Base-by-base conservation (phyloP, 2,888 invertebrate genomes). In the Macroteleia sp. region DNA sequence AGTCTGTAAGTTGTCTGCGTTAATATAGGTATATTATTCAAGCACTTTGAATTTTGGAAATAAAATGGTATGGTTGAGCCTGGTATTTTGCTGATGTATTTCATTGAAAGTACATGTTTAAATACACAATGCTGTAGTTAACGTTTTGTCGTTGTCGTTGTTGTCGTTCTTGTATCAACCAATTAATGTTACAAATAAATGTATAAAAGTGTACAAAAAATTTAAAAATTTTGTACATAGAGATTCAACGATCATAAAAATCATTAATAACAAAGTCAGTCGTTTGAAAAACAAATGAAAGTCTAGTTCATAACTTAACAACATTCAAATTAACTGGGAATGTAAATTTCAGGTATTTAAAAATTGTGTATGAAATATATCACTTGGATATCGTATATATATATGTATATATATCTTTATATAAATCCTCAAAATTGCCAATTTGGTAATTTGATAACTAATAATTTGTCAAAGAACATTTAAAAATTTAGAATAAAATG, bases 221-320 rank as follows among this genome's bases (percentile, higher is more conserved):
- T 77, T 71, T 66, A 77, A 77, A 70, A 77, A 77, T 71, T 77
- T 77, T 77, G 52, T 70, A 64, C 62, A 64, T 12, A 66, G 17
- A 66, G 70, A 71, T 77, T 77, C 77, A 77, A 77, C 77, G 73
- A 77, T 77, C 77, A 73, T 69, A 62, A 56, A 66, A 73, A 48
- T 71, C 30, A 66, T 66, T 6, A 41, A 56, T 54, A 77, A 77
- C 64, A 76, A 52, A 54, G 54, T 59, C 66, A 71, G 59, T 77
- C 61, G 48, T 17, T 25, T 20, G 19, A n/a, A 52, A 56, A 59
- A 52, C 64, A 59, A 70, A 70, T 42, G 59, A 48, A 64, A 54
- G 12, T 46, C 30, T 34, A 62, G 14, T 32, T 46, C 34, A 36
- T 14, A 59, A 76, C 41, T 64, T 19, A 77, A 77, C 70, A 77